Percentiles rank a stretch among this genome's conserved stretches.
Evolutionary conservation across 2,888 invertebrate genomes (phyloP).

Genomic region (Leptinotarsa rubiginosa): DNA sequence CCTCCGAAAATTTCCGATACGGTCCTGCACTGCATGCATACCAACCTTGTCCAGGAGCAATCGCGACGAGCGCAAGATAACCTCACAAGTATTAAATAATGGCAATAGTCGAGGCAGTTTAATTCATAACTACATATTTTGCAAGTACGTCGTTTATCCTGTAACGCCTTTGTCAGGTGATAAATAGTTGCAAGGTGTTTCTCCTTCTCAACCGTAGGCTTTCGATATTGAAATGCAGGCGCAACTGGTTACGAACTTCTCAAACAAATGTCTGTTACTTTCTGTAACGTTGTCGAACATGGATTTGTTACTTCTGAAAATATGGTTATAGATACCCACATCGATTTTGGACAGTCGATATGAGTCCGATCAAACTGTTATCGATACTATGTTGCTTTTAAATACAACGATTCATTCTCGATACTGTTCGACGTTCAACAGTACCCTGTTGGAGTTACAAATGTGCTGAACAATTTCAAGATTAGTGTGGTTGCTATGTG

Average conservation of each 20-base stretch:
- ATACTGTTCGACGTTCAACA: too few relatives aligned
- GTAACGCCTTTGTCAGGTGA: constrained; percentile 24
- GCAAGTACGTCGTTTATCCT: constrained; percentile 16
- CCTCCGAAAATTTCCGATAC: constrained; percentile 4
- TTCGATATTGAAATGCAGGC: constrained; percentile 16
- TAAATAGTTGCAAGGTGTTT: constrained; percentile 19
- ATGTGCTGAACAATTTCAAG: too few relatives aligned
- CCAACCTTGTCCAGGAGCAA: constrained; percentile 46
- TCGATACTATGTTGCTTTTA: too few relatives aligned
- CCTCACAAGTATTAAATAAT: constrained; percentile 28
- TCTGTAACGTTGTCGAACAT: background rate
- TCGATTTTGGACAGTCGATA: background rate
- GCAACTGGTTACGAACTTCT: constrained; percentile 14
- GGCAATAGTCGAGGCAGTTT: constrained; percentile 21
- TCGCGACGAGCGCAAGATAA: constrained; percentile 46
- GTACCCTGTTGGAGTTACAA: too few relatives aligned
- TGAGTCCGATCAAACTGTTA: too few relatives aligned
- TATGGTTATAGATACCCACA: background rate
- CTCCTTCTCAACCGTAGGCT: constrained; percentile 15
- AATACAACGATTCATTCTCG: too few relatives aligned
- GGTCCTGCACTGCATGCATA: constrained; percentile 49
- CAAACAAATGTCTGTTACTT: constrained; percentile 13
- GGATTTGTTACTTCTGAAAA: background rate
- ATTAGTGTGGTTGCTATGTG: too few relatives aligned
- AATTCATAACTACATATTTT: constrained; percentile 25